Conservation (phyloP, 1,140 invertebrate genomes). For the Rhysida immarginata region DNA sequence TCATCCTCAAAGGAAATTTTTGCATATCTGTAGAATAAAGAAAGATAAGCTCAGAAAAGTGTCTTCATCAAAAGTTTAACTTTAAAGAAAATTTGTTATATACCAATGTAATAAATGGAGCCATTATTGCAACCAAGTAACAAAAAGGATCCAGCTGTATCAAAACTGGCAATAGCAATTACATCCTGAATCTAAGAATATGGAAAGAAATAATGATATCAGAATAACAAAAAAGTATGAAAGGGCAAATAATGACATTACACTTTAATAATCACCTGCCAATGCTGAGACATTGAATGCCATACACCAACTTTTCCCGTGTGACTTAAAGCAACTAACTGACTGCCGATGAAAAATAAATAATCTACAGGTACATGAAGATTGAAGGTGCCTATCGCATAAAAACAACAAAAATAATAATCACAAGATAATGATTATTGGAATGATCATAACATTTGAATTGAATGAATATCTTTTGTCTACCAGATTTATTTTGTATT, state of each 20-base stretch:
- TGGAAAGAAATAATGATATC: background rate
- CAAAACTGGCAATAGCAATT: constrained; percentile 83
- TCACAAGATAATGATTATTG: background rate
- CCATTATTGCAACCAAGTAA: constrained; percentile 89
- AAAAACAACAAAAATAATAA: constrained; percentile 12
- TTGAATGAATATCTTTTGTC: too few species aligned
- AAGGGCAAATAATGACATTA: too few species aligned
- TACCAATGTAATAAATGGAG: constrained; percentile 93
- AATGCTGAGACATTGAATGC: constrained; percentile 97
- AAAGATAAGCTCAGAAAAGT: constrained; percentile 3
- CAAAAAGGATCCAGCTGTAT: constrained; percentile 89
- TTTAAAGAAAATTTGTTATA: constrained; percentile 12
- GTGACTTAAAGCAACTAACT: constrained; percentile 81
- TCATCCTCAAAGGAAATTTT: constrained; percentile 96
- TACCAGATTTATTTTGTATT: too few species aligned
- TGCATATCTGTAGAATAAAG: constrained; percentile 73
- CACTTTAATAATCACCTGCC: too few species aligned
- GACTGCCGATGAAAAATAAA: constrained; percentile 92
- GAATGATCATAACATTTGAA: background rate
- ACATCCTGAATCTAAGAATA: constrained; percentile 74
- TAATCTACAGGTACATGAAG: constrained; percentile 83
- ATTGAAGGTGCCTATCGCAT: constrained; percentile 60
- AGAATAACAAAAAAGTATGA: too few species aligned
- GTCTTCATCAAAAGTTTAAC: constrained; percentile 14
- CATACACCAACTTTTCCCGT: constrained; percentile 96